Percentiles rank a stretch among this genome's conserved stretches.
Conservation (phyloP, 2,888 invertebrate genomes). For the Phalangium opilio region DNA sequence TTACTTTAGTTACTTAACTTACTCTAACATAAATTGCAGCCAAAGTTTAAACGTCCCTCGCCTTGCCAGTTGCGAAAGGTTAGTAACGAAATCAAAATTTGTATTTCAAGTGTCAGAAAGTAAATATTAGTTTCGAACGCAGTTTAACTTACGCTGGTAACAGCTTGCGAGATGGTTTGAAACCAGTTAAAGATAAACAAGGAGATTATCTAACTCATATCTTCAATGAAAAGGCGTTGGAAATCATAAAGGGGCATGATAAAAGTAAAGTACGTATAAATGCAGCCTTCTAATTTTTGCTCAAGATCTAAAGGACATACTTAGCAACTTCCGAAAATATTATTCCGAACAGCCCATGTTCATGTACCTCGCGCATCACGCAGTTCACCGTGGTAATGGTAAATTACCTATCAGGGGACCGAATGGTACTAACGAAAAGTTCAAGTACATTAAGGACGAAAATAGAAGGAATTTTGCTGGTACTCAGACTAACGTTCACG, state of each 20-base stretch:
- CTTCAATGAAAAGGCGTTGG: slow-evolving; percentile 58
- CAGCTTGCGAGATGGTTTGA: slow-evolving; percentile 47
- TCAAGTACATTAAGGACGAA: slow-evolving; percentile 49
- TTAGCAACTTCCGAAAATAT: not conserved
- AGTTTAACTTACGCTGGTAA: too few relatives aligned
- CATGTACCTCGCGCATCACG: slow-evolving; percentile 70
- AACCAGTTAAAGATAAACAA: slow-evolving; percentile 55
- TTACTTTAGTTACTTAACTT: slow-evolving; percentile 62
- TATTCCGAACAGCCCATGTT: slow-evolving; percentile 48
- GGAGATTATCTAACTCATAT: slow-evolving; percentile 72
- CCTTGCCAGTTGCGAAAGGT: too few relatives aligned
- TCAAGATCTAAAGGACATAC: too few relatives aligned
- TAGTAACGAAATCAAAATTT: too few relatives aligned
- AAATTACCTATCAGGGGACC: slow-evolving; percentile 68
- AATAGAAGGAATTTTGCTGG: slow-evolving; percentile 47
- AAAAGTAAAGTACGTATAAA: slow-evolving; percentile 16
- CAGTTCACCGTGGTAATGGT: slow-evolving; percentile 75
- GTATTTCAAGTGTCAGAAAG: too few relatives aligned
- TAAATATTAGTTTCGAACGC: too few relatives aligned
- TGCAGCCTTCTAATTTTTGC: not conserved
- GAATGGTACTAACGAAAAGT: slow-evolving; percentile 46
- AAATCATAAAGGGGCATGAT: slow-evolving; percentile 54
- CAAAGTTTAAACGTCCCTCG: too few relatives aligned
- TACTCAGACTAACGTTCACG: too few relatives aligned
- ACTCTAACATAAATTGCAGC: too few relatives aligned